Evolutionary conservation across 2,113 vertebrate species (phyloP).

Genomic region (Chloropsis hardwickii): DNA sequence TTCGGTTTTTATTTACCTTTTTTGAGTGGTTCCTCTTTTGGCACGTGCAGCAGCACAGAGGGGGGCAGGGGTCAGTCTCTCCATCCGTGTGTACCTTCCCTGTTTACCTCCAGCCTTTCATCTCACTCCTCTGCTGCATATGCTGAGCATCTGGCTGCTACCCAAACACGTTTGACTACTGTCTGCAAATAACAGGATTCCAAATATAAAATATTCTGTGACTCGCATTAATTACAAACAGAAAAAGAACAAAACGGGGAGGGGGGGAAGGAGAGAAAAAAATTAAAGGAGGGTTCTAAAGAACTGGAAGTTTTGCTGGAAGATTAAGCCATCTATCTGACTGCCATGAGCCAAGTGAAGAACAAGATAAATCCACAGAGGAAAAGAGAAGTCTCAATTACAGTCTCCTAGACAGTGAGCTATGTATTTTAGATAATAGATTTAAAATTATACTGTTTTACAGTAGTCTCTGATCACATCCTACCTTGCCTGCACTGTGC

Average conservation of each 20-base stretch:
- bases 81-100: not conserved
- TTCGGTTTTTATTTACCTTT: not conserved
- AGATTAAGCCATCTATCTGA: not conserved
- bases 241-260: not conserved
- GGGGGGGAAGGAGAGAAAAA: accelerated
- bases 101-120: conserved; percentile 20
- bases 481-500: not conserved
- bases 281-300: not conserved
- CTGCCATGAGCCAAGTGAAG: not conserved
- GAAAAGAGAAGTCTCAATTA: not conserved
- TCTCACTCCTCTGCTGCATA: conserved; percentile 29
- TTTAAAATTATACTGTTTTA: not conserved
- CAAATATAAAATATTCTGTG: conserved; percentile 33
- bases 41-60: not conserved
- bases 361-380: not conserved
- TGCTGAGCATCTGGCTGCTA: conserved; percentile 49
- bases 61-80: not conserved
- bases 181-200: conserved; percentile 23
- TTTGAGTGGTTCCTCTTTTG: not conserved
- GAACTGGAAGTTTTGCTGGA: conserved; percentile 9
- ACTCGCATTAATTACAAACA: not conserved
- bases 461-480: not conserved
- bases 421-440: not conserved
- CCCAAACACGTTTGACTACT: conserved; percentile 13
- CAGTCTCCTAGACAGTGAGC: not conserved